Percentiles rank a stretch among this genome's conserved stretches.
Conservation (phyloP, 92 coral and sea anemone genomes). For the Galaxea fascicularis region DNA sequence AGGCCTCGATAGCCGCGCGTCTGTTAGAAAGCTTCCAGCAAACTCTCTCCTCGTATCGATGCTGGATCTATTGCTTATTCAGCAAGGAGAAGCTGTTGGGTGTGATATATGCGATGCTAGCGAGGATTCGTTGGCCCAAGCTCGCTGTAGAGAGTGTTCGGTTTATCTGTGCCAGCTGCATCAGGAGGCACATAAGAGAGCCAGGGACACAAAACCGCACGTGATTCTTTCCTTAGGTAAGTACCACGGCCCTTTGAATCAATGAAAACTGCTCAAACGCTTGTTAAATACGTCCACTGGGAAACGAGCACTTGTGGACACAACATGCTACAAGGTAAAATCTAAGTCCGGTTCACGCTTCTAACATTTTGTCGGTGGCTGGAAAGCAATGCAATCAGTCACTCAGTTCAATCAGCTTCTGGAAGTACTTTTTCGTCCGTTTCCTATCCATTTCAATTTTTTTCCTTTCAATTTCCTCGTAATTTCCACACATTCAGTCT, state of each 20-base stretch:
- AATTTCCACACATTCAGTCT: no score
- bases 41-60: constrained; percentile 65
- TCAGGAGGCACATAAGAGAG: constrained; percentile 71
- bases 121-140: constrained; percentile 52
- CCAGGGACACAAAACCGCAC: constrained; percentile 58
- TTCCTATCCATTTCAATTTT: no score
- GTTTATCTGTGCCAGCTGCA: constrained; percentile 66
- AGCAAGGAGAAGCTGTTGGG: constrained; percentile 42
- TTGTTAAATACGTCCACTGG: no score
- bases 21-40: constrained; percentile 55
- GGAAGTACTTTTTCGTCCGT: no score
- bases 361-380: no score
- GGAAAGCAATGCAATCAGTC: no score
- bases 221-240: constrained; percentile 49
- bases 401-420: no score
- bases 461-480: no score
- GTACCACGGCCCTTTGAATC: background rate
- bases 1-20: constrained; percentile 43
- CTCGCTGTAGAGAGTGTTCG: constrained; percentile 74
- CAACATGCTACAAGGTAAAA: no score
- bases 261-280: no score
- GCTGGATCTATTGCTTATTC: constrained; percentile 67
- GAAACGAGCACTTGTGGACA: no score
- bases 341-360: no score
- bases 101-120: constrained; percentile 72